Base-by-base conservation (phyloP, 64 coral and sea anemone genomes). In the Astreopora myriophthalma region DNA sequence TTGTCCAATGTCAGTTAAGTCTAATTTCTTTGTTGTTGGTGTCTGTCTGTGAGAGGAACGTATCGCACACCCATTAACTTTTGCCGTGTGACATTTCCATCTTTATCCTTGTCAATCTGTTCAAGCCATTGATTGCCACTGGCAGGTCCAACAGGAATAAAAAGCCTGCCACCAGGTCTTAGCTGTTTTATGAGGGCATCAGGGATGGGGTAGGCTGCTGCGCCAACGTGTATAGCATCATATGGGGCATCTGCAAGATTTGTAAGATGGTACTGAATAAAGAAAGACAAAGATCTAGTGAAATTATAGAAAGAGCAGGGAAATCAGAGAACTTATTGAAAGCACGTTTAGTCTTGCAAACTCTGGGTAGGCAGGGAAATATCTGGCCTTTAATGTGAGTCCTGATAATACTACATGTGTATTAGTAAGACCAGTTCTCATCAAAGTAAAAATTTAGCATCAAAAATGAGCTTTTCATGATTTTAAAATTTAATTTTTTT, bases 191-290 rank as follows among this genome's bases (percentile, higher is more conserved):
- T 77, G 6, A 98, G 92, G 19, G 92, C 87, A 69, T 91, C 89
- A 29, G 95, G 95, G 8, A 98, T 72, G 22, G 95, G 95, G n/a
- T 98, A 52, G 1, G 95, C 95, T 74, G 95, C 95, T 4, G 95
- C 95, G 30, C 95, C 95, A 17, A 98, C 95, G 88, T 98, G 95
- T 40, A 98, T 98, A 24, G 95, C 95, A 92, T 98, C 88, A 92
- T 98, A 98, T 42, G 95, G 95, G 12, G 80, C 92, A 32, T 94
- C 95, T 96, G 33, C 4, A 70, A 33, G 10, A 4, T 35, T 73
- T 73, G 28, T 11, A 70, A 37, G 14, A 73, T 35, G 19, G 19
- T 6, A 0, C 8, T 37, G 17, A 3, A 55, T 16, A 55, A 55
- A 13, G 51, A 14, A 14, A 94, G 55, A 26, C 19, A 13, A n/a